Base-by-base conservation (phyloP, 2,797 vertebrate genomes). In the Sciurus vulgaris region DNA sequence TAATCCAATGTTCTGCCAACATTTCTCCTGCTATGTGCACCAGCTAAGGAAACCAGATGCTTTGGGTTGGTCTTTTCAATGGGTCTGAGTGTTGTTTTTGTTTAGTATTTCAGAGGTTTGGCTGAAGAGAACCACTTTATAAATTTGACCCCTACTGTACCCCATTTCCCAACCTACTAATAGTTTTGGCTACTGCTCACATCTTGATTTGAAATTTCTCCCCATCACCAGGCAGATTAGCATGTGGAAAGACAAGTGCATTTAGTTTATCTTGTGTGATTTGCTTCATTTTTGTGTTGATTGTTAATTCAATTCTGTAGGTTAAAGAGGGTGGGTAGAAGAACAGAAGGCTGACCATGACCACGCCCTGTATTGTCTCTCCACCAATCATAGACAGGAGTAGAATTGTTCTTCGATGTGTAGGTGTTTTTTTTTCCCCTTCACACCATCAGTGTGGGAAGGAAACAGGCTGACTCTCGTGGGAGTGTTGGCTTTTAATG, bases 21-120 rank as follows among this genome's bases (percentile, higher is more conserved):
- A 98, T 98, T 98, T 98, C 96, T 97, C 97, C 97, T 96, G 98
- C 98, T 98, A 97, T 98, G 98, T 97, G 98, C 97, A 98, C 98
- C 98, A 98, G 97, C 95, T 98, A 98, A 98, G 97, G 98, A 98
- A 98, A 98, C 98, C 98, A 98, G 98, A 98, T 98, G 98, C 98
- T 98, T 98, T n/a, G 73, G 97, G 97, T 98, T 98, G 98, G 98
- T 97, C 96, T 98, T 97, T 74, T 8, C 98, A 98, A 97, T 96
- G 88, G 97, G 98, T 97, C 94, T 95, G 97, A 98, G 96, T 96
- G 97, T 98, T 98, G 98, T 65, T 98, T 98, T 98, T 98, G 98
- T 98, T 98, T 98, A 98, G 98, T 51, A 91, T 98, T 98, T 98
- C 17, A 28, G 97, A 98, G 97, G 96, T 96, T 97, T 98, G 98